Percentiles rank a stretch among this genome's conserved stretches.
Evolutionary conservation across 2,797 vertebrate species (phyloP).

Genomic region (Aulostomus chinensis): DNA sequence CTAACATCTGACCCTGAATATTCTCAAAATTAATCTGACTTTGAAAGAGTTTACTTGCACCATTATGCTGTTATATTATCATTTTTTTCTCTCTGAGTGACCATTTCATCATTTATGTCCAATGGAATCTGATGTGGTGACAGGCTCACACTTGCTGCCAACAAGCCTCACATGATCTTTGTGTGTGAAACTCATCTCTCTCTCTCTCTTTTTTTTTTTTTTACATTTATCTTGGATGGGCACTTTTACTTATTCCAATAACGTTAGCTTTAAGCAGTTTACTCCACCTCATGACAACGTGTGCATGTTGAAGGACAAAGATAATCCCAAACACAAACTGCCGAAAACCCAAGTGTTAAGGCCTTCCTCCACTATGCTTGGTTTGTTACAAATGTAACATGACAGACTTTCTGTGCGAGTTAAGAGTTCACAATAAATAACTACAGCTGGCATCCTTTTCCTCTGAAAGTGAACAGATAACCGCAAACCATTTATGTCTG

Average conservation of each 20-base stretch:
- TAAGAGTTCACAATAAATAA: slow-evolving; percentile 15
- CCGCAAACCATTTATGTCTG: not conserved
- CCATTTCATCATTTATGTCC: too few species aligned
- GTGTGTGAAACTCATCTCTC: not conserved
- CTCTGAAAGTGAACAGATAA: slow-evolving; percentile 14
- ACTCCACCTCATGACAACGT: slow-evolving; percentile 1
- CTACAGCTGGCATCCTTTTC: slow-evolving; percentile 9
- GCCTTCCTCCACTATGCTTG: not conserved
- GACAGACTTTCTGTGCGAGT: slow-evolving; percentile 13
- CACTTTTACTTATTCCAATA: slow-evolving; percentile 1
- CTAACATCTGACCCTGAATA: too few species aligned
- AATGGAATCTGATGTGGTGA: too few species aligned
- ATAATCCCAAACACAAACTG: not conserved
- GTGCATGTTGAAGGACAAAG: slow-evolving; percentile 32
- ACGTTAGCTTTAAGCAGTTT: not conserved
- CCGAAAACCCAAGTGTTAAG: slow-evolving; percentile 6
- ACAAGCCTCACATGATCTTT: too few species aligned
- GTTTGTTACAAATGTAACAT: slow-evolving; percentile 1
- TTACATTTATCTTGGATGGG: slow-evolving; percentile 25
- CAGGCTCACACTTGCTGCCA: too few species aligned
- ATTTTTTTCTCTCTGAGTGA: too few species aligned
- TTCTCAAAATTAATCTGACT: too few species aligned
- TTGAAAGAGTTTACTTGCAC: too few species aligned
- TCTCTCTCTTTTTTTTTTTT: not conserved
- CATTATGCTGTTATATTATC: too few species aligned